Evolutionary conservation across 2,797 vertebrate species (phyloP).

Genomic region (Leucoraja ocellata): DNA sequence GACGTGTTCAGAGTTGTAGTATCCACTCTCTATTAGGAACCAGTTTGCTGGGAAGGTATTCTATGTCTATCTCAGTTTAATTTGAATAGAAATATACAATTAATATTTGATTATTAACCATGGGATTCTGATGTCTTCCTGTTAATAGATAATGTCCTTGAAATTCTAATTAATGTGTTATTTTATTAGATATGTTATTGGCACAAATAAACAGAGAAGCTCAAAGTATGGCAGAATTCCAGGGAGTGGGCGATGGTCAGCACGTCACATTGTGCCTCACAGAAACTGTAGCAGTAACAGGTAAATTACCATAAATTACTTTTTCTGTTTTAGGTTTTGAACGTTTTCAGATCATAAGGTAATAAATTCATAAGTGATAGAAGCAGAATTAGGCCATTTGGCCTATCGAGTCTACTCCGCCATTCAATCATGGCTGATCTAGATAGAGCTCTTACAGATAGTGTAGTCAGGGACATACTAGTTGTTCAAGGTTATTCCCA

Average conservation of each 20-base stretch:
- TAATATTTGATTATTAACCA: background rate
- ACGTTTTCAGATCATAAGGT: background rate
- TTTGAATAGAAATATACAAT: background rate
- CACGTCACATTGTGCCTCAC: slow-evolving; percentile 92
- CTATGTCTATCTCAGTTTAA: background rate
- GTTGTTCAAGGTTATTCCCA: background rate
- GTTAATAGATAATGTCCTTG: background rate
- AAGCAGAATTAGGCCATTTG: no score
- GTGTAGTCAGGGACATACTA: background rate
- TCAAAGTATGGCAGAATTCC: slow-evolving; percentile 94
- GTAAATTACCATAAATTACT: slow-evolving; percentile 53
- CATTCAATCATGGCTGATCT: no score
- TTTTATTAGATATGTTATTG: slow-evolving; percentile 74
- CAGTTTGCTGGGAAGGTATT: no score
- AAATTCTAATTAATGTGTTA: background rate
- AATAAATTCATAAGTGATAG: no score
- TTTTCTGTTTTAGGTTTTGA: background rate
- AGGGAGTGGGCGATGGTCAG: slow-evolving; percentile 83
- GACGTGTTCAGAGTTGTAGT: no score
- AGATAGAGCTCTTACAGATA: no score
- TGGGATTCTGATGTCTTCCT: background rate
- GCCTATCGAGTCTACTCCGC: no score
- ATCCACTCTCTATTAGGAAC: no score
- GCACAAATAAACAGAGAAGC: slow-evolving; percentile 96
- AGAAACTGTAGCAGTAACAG: slow-evolving; percentile 88